Percentiles rank a stretch among this genome's conserved stretches.
These are phyloP conservation scores for Aradophagus sp. DNA, from an alignment of 1,140 invertebrate species.

Conservation along the genomic window DNA sequence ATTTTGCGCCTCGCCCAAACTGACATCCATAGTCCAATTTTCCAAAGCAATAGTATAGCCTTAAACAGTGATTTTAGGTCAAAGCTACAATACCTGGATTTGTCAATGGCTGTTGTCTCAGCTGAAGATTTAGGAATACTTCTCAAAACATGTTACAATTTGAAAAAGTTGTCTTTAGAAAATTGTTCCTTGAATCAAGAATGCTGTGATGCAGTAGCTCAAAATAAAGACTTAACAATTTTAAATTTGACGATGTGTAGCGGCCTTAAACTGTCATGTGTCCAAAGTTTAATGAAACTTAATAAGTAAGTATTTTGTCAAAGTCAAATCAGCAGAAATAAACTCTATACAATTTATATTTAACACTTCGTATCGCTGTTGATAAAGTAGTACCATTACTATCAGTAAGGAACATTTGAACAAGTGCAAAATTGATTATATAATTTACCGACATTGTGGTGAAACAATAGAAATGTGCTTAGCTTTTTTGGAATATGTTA, in stretches of 20 bases:
- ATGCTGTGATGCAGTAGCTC: slow-evolving; percentile 79
- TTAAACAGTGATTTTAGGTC: slow-evolving; percentile 62
- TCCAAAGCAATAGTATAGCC: slow-evolving; percentile 68
- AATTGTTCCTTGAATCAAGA: slow-evolving; percentile 79
- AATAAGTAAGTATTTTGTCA: slow-evolving; percentile 77
- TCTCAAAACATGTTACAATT: slow-evolving; percentile 79
- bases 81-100: slow-evolving; percentile 86
- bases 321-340: no score
- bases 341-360: no score
- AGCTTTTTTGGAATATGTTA: no score
- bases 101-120: slow-evolving; percentile 85
- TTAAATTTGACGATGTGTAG: slow-evolving; percentile 85
- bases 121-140: slow-evolving; percentile 78
- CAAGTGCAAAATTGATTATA: no score
- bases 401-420: no score
- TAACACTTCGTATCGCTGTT: no score
- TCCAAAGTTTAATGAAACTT: slow-evolving; percentile 79
- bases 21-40: slow-evolving; percentile 78
- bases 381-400: no score
- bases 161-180: slow-evolving; percentile 90
- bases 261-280: slow-evolving; percentile 78
- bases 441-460: no score
- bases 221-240: slow-evolving; percentile 80
- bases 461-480: no score
- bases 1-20: slow-evolving; percentile 85